A percentile compares a stretch with the other conserved stretches of the same genome.
These are phyloP conservation scores for Phenganax stokvisi DNA, from an alignment of 92 coral and sea anemone species.

Conservation along the genomic window DNA sequence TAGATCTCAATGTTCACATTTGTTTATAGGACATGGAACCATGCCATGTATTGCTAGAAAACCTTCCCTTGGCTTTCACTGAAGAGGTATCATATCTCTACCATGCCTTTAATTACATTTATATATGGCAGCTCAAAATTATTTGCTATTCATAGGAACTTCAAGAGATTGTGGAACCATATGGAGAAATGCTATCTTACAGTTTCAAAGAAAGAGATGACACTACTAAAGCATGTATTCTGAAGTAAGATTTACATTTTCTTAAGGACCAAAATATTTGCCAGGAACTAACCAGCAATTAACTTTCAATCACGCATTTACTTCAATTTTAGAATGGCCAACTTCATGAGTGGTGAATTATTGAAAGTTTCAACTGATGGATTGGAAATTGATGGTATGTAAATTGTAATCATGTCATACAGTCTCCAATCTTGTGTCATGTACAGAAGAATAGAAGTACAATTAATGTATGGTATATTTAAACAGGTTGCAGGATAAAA, in stretches of 20 bases:
- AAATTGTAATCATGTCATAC: neutral
- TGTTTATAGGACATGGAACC: slow-evolving; percentile 9
- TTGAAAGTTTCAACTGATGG: slow-evolving; percentile 27
- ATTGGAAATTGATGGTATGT: slow-evolving; percentile 24
- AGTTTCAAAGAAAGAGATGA: slow-evolving; percentile 8
- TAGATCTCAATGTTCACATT: neutral
- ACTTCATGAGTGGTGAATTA: slow-evolving; percentile 17
- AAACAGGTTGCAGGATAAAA: slow-evolving; percentile 11
- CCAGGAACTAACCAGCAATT: neutral
- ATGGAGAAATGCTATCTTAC: slow-evolving; percentile 20
- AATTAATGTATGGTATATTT: neutral
- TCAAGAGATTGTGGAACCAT: slow-evolving; percentile 30
- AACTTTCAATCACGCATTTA: neutral
- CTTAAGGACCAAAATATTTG: neutral
- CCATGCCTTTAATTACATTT: neutral
- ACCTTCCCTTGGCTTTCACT: slow-evolving; percentile 28
- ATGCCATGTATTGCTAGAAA: slow-evolving; percentile 29
- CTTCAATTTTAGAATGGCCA: slow-evolving; percentile 17
- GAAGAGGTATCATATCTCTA: slow-evolving; percentile 20
- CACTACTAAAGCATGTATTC: slow-evolving; percentile 6
- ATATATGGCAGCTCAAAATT: neutral
- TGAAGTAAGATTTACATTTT: neutral
- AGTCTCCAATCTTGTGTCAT: neutral
- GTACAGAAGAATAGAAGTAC: too few species aligned
- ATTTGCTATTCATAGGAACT: slow-evolving; percentile 3